These are phyloP conservation scores for Catharus fuscescens DNA, from an alignment of 2,113 vertebrate genomes.

Conservation along the genomic window DNA sequence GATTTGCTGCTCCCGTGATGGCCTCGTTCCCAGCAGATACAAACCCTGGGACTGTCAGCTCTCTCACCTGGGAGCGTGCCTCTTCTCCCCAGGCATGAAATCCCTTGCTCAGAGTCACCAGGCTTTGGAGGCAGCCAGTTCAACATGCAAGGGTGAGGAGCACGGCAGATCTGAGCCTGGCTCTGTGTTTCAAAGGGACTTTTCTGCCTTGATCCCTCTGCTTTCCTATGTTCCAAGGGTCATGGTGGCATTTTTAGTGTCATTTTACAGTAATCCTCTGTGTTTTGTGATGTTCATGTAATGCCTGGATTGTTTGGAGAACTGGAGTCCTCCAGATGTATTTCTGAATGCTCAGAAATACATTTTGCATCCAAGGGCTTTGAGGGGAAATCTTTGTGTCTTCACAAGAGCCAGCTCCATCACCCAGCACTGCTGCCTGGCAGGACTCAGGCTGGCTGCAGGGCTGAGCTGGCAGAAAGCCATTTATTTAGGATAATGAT, in stretches of 20 bases:
- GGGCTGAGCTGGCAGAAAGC: background rate
- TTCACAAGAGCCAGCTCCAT: background rate
- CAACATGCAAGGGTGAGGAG: background rate
- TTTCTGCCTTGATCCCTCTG: background rate
- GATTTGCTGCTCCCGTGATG: background rate
- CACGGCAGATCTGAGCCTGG: background rate
- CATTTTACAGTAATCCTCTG: background rate
- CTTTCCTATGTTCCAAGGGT: background rate
- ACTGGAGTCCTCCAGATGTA: background rate
- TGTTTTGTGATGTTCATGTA: rapidly evolving
- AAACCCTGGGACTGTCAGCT: rapidly evolving
- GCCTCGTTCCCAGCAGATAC: background rate
- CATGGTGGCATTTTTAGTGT: rapidly evolving
- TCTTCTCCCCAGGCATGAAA: background rate
- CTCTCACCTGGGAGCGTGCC: rapidly evolving
- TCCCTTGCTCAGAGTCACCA: rapidly evolving
- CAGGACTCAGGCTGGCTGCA: background rate
- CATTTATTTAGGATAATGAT: background rate
- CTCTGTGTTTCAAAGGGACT: background rate
- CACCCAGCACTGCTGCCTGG: background rate
- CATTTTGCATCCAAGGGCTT: background rate
- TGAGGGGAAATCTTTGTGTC: background rate
- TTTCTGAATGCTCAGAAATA: background rate
- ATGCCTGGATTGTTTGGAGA: background rate
- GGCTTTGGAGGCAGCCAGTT: background rate